Evolutionary conservation across 2,797 vertebrate genomes (phyloP).

Genomic region (Diglossa cyanea): DNA sequence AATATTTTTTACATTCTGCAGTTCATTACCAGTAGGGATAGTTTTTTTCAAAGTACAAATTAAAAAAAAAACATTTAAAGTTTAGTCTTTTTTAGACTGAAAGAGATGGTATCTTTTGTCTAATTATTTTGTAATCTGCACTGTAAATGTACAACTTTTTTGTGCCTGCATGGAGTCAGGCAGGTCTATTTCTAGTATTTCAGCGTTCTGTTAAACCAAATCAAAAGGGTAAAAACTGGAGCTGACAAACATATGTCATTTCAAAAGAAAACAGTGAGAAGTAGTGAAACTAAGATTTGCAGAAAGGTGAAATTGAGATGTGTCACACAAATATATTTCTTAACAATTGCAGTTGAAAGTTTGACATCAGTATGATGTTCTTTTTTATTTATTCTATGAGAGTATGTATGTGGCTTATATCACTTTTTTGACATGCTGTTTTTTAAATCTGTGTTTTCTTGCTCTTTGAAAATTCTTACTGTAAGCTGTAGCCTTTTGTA

Average conservation of each 20-base stretch:
- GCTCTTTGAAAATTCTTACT: background rate
- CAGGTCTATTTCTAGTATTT: background rate
- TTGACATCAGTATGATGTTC: background rate
- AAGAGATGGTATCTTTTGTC: background rate
- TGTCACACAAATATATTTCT: background rate
- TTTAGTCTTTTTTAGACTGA: background rate
- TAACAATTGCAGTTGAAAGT: background rate
- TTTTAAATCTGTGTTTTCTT: slow-evolving; percentile 32
- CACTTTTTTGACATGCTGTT: background rate
- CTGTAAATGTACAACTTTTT: background rate
- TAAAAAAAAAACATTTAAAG: background rate
- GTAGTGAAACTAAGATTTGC: background rate
- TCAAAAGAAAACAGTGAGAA: background rate
- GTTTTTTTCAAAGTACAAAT: background rate
- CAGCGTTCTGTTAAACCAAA: background rate
- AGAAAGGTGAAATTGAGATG: background rate
- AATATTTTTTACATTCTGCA: background rate
- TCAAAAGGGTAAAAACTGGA: background rate
- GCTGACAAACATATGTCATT: background rate
- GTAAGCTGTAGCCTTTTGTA: background rate
- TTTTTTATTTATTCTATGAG: background rate
- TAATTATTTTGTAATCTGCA: background rate
- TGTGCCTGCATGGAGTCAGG: background rate
- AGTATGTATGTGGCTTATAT: background rate
- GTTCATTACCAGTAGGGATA: background rate